A percentile compares a stretch with the other conserved stretches of the same genome.
These are phyloP conservation scores for Entomobrya multifasciata DNA, from an alignment of 2,888 invertebrate species.

Conservation along the genomic window DNA sequence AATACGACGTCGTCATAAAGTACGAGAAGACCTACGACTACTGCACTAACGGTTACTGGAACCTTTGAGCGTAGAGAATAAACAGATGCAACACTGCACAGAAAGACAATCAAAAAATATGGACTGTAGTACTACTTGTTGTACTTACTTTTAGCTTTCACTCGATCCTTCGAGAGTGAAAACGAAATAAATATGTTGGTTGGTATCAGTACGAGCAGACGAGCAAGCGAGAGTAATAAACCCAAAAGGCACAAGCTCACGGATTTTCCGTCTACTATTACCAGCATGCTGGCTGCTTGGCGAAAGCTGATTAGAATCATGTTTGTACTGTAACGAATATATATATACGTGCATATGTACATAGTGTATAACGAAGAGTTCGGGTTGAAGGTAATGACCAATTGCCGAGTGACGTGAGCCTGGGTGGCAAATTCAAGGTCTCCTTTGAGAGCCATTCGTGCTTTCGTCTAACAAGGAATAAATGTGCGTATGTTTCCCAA, in stretches of 20 bases:
- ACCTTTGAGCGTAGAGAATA: not conserved
- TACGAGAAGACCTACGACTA: not conserved
- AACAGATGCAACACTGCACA: slow-evolving; percentile 18
- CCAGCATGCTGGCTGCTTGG: too few species aligned
- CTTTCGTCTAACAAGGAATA: slow-evolving; percentile 79
- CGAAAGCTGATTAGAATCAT: too few species aligned
- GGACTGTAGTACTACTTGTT: not conserved
- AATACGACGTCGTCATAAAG: slow-evolving; percentile 1
- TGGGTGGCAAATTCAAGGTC: slow-evolving; percentile 76
- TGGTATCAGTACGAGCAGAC: slow-evolving; percentile 21
- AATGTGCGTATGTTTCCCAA: slow-evolving; percentile 76
- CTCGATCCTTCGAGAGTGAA: too few species aligned
- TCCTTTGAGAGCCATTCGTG: slow-evolving; percentile 77
- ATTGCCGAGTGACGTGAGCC: slow-evolving; percentile 73
- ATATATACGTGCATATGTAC: not conserved
- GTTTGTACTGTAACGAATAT: too few species aligned
- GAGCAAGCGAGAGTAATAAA: slow-evolving; percentile 32
- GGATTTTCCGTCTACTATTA: slow-evolving; percentile 15
- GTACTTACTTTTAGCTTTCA: not conserved
- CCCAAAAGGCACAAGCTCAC: slow-evolving; percentile 25
- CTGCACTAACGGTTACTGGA: too few species aligned
- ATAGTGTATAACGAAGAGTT: slow-evolving; percentile 15
- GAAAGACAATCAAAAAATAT: slow-evolving; percentile 35
- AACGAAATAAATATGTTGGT: too few species aligned
- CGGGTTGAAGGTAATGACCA: slow-evolving; percentile 76